Evolutionary conservation across 2,888 invertebrate genomes (phyloP), one percentile per base, ranked within the genome.

Genomic region (Entomobrya multifasciata): DNA sequence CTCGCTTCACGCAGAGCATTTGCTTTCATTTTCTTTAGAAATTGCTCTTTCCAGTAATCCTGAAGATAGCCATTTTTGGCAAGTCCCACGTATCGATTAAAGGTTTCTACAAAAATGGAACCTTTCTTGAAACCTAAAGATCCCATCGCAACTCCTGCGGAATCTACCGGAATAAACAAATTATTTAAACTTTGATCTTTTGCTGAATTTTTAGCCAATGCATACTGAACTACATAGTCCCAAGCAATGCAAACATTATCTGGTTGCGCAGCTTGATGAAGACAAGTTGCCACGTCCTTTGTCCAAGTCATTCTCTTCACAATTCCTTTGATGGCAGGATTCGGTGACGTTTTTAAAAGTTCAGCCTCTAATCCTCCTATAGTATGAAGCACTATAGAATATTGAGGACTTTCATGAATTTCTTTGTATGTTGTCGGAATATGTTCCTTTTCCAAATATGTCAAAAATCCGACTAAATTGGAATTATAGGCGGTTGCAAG

Each of bases 351-450:
- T n/a, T 13, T 13, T 25, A 83, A 65, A 0, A 76, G 10, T 25
- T 82, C 82, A 15, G 74, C 2, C 17, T 72, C 85, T 60, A 78
- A 11, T 10, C 85, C 85, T 10, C 85, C 85, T 0, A 79, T n/a
- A 0, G 72, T 36, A 8, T 85, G 85, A 0, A 85, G 49, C 0
- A 41, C 15, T 17, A 79, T 49, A 0, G 65, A 11, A 36, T 79
- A 79, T 5, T 52, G 13, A 0, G 25, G 60, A n/a, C 30, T 27
- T 15, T 17, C 0, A 22, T 79, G n/a, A 11, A 85, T 60, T 15
- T 79, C 76, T 8, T 44, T 52, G 22, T 72, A 79, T 30, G 78
- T 49, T 0, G 17, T 30, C 4, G 79, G 79, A 41, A 79, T 0
- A 0, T 0, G 13, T 27, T 27, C 57, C 13, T 79, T 67, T 13